phyloP scores from a whole-genome alignment of 1,140 invertebrate species.

The Aradophagus sp. region DNA sequence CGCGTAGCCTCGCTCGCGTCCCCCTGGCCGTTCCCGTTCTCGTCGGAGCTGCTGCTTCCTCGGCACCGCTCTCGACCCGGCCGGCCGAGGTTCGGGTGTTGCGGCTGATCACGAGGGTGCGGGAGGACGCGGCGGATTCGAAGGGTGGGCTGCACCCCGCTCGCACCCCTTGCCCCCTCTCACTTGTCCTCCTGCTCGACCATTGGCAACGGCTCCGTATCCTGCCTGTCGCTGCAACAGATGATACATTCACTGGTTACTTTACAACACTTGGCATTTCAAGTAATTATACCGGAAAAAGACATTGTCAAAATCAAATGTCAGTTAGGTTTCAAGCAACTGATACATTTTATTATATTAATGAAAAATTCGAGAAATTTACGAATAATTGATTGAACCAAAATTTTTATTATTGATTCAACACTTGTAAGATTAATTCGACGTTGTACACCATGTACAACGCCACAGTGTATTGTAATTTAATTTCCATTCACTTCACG shows the following conservation, averaged over 20 bases:
- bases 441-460: no score
- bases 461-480: no score
- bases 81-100: conserved; percentile 39
- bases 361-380: no score
- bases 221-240: conserved; percentile 71
- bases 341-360: no score
- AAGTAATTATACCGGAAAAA: no score
- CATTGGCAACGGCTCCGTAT: conserved; percentile 68
- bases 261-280: no score
- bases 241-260: conserved; percentile 2
- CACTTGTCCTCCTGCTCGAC: conserved; percentile 72
- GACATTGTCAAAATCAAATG: no score
- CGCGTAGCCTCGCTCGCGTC: conserved; percentile 16
- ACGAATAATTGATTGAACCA: no score
- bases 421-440: no score
- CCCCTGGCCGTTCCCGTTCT: conserved; percentile 23
- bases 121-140: conserved; percentile 65
- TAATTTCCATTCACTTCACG: no score
- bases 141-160: conserved; percentile 66
- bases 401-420: no score
- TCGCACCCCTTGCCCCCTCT: conserved; percentile 69
- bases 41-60: conserved; percentile 31
- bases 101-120: conserved; percentile 61
- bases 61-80: conserved; percentile 19
- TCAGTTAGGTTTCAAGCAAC: no score